Percentiles rank a stretch among this genome's conserved stretches.
phyloP scores from a whole-genome alignment of 2,888 invertebrate species.

The Sphinx pinastri region DNA sequence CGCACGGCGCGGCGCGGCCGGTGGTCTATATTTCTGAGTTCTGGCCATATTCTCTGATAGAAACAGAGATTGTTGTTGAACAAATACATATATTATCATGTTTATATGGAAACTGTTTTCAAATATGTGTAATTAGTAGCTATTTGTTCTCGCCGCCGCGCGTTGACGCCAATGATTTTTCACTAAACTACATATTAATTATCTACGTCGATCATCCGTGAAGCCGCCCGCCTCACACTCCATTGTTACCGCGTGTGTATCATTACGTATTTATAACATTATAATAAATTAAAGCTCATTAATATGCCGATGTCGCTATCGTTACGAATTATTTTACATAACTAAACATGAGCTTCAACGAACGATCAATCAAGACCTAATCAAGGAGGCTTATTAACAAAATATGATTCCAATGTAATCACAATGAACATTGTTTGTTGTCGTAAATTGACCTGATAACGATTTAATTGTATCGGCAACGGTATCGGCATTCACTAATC shows the following conservation, averaged over 20 bases:
- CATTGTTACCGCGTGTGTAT: slow-evolving; percentile 12
- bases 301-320: slow-evolving; percentile 4
- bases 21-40: too few relatives aligned
- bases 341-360: background rate
- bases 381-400: background rate
- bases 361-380: slow-evolving; percentile 11
- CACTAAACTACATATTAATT: slow-evolving; percentile 38
- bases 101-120: background rate
- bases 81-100: background rate
- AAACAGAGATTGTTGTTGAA: too few relatives aligned
- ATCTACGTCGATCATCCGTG: slow-evolving; percentile 39
- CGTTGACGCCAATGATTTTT: slow-evolving; percentile 31
- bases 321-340: slow-evolving; percentile 23
- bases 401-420: slow-evolving; percentile 13
- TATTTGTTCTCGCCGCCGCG: slow-evolving; percentile 17
- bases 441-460: slow-evolving; percentile 22
- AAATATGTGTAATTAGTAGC: slow-evolving; percentile 9
- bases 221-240: slow-evolving; percentile 8
- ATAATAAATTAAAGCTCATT: slow-evolving; percentile 1
- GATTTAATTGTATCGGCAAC: background rate
- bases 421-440: slow-evolving; percentile 6
- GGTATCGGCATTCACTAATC: background rate
- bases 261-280: slow-evolving; percentile 7
- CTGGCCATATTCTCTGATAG: too few relatives aligned
- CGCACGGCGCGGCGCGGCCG: too few relatives aligned